A percentile compares a stretch with the other conserved stretches of the same genome.
These are phyloP conservation scores for Babylonia areolata DNA, from an alignment of 1,140 invertebrate genomes.

Conservation along the genomic window DNA sequence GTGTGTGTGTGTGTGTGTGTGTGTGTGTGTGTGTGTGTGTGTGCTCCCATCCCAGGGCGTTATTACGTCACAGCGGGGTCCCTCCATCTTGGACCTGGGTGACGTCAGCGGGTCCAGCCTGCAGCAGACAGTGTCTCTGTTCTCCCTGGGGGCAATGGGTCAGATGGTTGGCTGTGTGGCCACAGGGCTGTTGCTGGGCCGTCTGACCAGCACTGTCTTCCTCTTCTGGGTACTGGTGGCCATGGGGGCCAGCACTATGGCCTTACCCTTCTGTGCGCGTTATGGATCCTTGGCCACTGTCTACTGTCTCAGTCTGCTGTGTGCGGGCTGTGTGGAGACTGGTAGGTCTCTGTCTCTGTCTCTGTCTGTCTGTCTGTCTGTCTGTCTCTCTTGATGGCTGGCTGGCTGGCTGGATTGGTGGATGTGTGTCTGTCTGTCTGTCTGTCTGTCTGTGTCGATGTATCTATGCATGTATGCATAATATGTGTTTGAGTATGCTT, in stretches of 20 bases:
- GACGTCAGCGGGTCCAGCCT: background rate
- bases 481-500: too few species aligned
- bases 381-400: background rate
- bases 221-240: constrained; percentile 26
- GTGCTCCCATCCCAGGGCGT: background rate
- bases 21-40: too few species aligned
- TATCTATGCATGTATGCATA: too few species aligned
- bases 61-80: constrained; percentile 19
- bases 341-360: background rate
- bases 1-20: too few species aligned
- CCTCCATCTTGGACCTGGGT: constrained; percentile 32
- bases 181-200: background rate
- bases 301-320: constrained; percentile 20
- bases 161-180: constrained; percentile 11
- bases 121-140: background rate
- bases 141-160: constrained; percentile 13
- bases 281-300: background rate
- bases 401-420: too few species aligned
- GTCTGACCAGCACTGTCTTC: background rate
- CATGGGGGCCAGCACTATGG: background rate
- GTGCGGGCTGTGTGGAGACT: constrained; percentile 20
- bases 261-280: background rate
- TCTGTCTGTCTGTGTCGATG: background rate
- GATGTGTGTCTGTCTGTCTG: background rate
- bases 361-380: background rate